Conservation (phyloP, 2,113 vertebrate species). For the Albula goreensis region DNA sequence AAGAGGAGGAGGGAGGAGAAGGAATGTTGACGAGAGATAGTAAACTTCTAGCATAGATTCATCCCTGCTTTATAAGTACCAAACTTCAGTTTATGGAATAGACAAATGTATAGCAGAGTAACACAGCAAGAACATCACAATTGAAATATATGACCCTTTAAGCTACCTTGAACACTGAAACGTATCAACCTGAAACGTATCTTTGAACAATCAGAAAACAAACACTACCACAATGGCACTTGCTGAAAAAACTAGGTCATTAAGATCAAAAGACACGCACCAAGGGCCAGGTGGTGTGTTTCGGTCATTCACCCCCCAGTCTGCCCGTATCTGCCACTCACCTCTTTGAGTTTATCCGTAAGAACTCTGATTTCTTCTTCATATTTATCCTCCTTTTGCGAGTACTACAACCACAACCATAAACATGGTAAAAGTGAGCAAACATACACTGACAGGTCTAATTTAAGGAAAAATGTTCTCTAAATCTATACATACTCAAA, state of each 20-base stretch:
- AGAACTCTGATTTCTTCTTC: slow-evolving; percentile 94
- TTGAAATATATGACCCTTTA: not conserved
- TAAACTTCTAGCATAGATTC: not conserved
- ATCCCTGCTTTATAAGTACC: not conserved
- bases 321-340: slow-evolving; percentile 53
- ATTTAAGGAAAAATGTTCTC: not conserved
- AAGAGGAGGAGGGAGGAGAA: too few species aligned
- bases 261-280: too few species aligned
- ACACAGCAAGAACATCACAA: not conserved
- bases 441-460: not conserved
- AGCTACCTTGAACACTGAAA: not conserved
- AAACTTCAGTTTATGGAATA: too few species aligned
- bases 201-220: too few species aligned
- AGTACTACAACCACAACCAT: slow-evolving; percentile 74
- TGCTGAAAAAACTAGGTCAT: too few species aligned
- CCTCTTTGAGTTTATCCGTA: slow-evolving; percentile 97
- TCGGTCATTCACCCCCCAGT: too few species aligned
- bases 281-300: too few species aligned
- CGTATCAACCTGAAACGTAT: too few species aligned
- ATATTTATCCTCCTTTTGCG: slow-evolving; percentile 95
- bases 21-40: too few species aligned
- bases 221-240: too few species aligned
- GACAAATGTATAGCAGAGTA: not conserved
- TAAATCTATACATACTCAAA: not conserved
- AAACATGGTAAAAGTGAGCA: not conserved